Base-by-base conservation (phyloP, 2,797 vertebrate species). In the Glyptemys insculpta region DNA sequence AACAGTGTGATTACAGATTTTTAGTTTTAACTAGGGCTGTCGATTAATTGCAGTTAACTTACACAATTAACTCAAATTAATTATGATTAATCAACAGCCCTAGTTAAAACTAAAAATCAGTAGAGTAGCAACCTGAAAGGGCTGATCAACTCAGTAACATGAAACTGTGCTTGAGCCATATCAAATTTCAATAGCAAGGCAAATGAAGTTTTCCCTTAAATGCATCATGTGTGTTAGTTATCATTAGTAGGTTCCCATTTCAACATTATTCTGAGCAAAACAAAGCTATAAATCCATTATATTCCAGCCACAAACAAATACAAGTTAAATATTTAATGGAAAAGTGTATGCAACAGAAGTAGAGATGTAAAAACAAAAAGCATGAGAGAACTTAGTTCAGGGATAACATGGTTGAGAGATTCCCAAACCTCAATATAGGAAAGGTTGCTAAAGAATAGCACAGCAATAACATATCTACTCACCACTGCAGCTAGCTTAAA, bases 241-340 rank as follows among this genome's bases (percentile, higher is more conserved):
- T 82, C 76, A 81, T 89, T 89, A 89, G 79, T 49, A 76, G 79
- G 91, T 29, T 89, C 82, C 79, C 85, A 47, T 91, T 92, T 92
- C 54, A 85, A 82, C 18, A 6, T n/a, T 81, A 23, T 25, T 95
- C 41, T 84, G 88, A 88, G 87, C 29, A 52, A 89, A 11, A 53
- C 83, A 93, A 90, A 80, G 49, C 85, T 74, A 72, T 59, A 62
- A 31, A 90, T 83, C 59, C 92, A 88, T 90, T 97, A 91, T 96
- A 92, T 89, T 93, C 79, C 72, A 92, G 34, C 53, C 44, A 41
- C 78, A 96, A 97, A 91, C 87, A 97, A 95, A 91, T 92, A 83
- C 85, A 93, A 92, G 91, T 94, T 93, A 94, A 97, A 94, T 94
- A 94, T 97, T 96, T 96, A 97, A 97, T 90, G 86, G 34, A 52